A percentile compares a stretch with the other conserved stretches of the same genome.
phyloP scores from a whole-genome alignment of 2,888 invertebrate genomes.

The Nemoura dubitans region DNA sequence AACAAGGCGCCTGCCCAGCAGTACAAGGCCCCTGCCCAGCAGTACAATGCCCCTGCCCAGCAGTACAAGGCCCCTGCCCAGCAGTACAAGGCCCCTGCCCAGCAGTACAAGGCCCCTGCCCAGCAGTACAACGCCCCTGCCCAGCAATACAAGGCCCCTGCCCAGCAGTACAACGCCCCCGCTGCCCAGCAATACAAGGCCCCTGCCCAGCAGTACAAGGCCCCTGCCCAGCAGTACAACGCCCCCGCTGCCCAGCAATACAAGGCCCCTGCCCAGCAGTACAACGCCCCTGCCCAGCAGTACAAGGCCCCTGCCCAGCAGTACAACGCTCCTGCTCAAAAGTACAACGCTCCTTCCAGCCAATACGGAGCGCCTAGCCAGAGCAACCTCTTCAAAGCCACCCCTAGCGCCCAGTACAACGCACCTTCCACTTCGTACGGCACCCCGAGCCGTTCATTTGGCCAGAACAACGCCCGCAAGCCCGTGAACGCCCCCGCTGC shows the following conservation, averaged over 20 bases:
- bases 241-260: background rate
- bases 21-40: conserved; percentile 45
- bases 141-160: conserved; percentile 60
- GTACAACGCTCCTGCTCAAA: conserved; percentile 35
- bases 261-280: conserved; percentile 42
- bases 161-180: background rate
- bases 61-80: conserved; percentile 53
- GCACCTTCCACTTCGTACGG: conserved; percentile 56
- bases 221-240: background rate
- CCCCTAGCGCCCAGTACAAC: too few relatives aligned
- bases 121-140: conserved; percentile 57
- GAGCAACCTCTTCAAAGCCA: too few relatives aligned
- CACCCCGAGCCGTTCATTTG: conserved; percentile 31
- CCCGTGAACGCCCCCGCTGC: conserved; percentile 60
- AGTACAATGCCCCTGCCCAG: conserved; percentile 52
- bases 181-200: background rate
- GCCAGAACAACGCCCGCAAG: conserved; percentile 49
- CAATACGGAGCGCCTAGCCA: conserved; percentile 44
- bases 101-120: conserved; percentile 49
- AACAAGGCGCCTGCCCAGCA: conserved; percentile 24
- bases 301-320: conserved; percentile 25
- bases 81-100: conserved; percentile 40
- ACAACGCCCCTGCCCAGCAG: conserved; percentile 46
- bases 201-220: background rate
- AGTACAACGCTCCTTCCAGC: conserved; percentile 32